These are phyloP conservation scores for Myotis lucifugus DNA, from an alignment of 2,113 vertebrate species.

Conservation along the genomic window DNA sequence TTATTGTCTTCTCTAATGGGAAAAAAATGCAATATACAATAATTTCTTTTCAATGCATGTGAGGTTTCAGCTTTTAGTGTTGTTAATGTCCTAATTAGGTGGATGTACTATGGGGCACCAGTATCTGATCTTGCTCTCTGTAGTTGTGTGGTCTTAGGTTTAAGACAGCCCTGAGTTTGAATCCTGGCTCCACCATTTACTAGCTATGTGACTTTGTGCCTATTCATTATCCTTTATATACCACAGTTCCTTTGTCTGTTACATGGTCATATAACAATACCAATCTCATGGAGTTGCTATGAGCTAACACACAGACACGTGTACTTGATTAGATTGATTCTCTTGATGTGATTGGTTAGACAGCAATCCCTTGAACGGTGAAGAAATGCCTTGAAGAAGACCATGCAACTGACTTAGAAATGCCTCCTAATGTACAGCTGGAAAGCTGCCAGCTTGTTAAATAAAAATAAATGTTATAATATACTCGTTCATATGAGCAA, in stretches of 20 bases:
- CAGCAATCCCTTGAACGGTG: background rate
- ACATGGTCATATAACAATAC: background rate
- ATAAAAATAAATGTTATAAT: slow-evolving; percentile 44
- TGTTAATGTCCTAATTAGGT: background rate
- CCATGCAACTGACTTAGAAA: slow-evolving; percentile 27
- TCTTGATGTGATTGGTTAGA: background rate
- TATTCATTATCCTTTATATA: background rate
- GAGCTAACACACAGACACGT: background rate
- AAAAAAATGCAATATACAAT: background rate
- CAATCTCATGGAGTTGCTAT: background rate
- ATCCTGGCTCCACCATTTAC: background rate
- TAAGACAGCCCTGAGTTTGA: slow-evolving; percentile 16
- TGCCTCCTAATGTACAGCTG: slow-evolving; percentile 19
- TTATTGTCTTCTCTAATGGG: background rate
- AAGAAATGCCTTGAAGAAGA: slow-evolving; percentile 59
- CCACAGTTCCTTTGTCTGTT: background rate
- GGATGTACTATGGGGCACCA: background rate
- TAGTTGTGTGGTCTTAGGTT: background rate
- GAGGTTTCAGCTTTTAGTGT: background rate
- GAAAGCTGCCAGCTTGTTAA: slow-evolving; percentile 28
- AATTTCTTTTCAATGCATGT: background rate
- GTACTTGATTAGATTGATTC: background rate
- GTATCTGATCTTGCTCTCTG: background rate
- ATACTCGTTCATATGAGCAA: slow-evolving; percentile 11
- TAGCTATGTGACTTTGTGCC: background rate